A percentile compares a stretch with the other conserved stretches of the same genome.
Conservation (phyloP, 2,113 vertebrate species). For the Ibidorhyncha struthersii region DNA sequence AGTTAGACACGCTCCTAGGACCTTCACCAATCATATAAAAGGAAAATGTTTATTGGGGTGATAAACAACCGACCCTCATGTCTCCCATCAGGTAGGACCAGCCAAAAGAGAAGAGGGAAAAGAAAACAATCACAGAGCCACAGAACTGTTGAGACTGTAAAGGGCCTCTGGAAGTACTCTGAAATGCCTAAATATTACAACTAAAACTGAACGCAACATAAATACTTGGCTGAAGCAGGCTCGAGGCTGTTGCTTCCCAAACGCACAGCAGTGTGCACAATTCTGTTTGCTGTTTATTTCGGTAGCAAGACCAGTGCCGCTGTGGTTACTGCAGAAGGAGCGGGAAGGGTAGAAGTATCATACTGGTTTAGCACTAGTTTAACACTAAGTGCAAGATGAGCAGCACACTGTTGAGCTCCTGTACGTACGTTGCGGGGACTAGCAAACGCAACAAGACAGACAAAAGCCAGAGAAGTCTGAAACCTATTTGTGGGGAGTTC, state of each 20-base stretch:
- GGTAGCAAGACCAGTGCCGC: background rate
- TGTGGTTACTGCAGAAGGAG: background rate
- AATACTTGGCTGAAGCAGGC: background rate
- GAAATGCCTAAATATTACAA: background rate
- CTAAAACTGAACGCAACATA: background rate
- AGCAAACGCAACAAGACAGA: background rate
- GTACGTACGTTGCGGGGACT: fast-evolving
- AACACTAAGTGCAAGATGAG: background rate
- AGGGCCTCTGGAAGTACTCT: background rate
- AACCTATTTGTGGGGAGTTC: background rate
- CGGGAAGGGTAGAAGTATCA: background rate
- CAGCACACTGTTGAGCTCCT: fast-evolving
- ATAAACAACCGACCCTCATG: background rate
- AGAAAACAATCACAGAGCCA: background rate
- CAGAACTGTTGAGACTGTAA: background rate
- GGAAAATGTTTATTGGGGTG: background rate
- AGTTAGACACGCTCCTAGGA: background rate
- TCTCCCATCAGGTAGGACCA: background rate
- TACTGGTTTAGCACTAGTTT: background rate
- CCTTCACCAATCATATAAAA: background rate
- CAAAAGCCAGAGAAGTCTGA: background rate
- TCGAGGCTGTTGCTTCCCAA: background rate
- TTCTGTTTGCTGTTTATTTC: background rate
- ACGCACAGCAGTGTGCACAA: fast-evolving
- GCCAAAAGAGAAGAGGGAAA: background rate